Conservation (phyloP, 2,888 invertebrate genomes). For the Holacanthella duospinosa region DNA sequence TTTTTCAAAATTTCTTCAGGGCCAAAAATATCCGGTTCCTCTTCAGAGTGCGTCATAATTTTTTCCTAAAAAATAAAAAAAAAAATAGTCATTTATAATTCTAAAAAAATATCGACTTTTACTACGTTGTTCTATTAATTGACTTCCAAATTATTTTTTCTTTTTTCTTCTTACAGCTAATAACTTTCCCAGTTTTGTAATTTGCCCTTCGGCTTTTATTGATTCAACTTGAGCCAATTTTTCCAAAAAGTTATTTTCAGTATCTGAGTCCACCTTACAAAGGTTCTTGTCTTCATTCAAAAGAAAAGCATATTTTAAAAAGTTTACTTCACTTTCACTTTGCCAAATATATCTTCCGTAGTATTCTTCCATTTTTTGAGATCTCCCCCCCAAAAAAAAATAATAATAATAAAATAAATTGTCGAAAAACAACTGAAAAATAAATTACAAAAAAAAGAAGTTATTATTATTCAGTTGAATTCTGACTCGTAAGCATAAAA, state of each 20-base stretch:
- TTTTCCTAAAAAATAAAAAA: conserved; percentile 13
- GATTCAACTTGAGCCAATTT: not conserved
- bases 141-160: no score
- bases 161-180: not conserved
- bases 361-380: no score
- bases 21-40: conserved; percentile 17
- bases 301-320: not conserved
- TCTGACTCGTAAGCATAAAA: no score
- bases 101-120: not conserved
- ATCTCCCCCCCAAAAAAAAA: no score
- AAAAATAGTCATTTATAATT: not conserved
- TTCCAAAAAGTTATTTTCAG: not conserved
- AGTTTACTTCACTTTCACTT: not conserved
- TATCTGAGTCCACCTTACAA: not conserved
- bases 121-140: no score
- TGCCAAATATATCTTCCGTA: no score
- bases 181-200: not conserved
- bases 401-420: no score
- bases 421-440: no score
- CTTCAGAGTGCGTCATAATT: conserved; percentile 23
- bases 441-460: no score
- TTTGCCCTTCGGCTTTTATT: not conserved
- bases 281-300: not conserved
- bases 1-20: conserved; percentile 19
- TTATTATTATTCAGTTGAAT: no score